These are phyloP conservation scores for Holocentrus rufus DNA, from an alignment of 2,797 vertebrate genomes.

Conservation along the genomic window DNA sequence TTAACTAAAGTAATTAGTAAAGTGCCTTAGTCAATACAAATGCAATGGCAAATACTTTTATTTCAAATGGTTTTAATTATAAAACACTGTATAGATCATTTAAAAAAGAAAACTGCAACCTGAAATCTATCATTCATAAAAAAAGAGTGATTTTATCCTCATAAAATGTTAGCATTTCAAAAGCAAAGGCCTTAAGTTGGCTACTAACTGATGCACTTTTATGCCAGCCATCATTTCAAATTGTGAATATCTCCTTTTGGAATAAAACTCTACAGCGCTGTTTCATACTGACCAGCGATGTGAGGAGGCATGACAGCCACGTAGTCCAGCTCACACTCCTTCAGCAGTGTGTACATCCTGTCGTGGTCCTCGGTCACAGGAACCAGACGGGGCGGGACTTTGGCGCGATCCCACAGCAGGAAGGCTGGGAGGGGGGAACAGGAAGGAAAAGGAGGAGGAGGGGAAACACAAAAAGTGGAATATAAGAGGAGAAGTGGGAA, in stretches of 20 bases:
- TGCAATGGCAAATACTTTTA: too few species aligned
- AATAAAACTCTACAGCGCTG: background rate
- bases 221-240: too few species aligned
- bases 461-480: too few species aligned
- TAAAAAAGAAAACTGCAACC: too few species aligned
- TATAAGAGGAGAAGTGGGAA: background rate
- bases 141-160: too few species aligned
- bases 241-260: background rate
- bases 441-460: background rate
- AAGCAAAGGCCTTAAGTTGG: too few species aligned
- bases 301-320: slow-evolving; percentile 92
- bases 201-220: background rate
- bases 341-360: slow-evolving; percentile 86
- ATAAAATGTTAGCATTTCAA: too few species aligned
- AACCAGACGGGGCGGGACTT: slow-evolving; percentile 83
- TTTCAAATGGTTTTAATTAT: too few species aligned
- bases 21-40: too few species aligned
- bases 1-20: too few species aligned
- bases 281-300: slow-evolving; percentile 82
- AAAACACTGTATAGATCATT: too few species aligned
- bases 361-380: slow-evolving; percentile 89
- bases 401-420: slow-evolving; percentile 89
- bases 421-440: slow-evolving; percentile 79
- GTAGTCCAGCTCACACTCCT: slow-evolving; percentile 86
- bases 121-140: too few species aligned